These are phyloP conservation scores for Zygaena filipendulae DNA, from an alignment of 2,888 invertebrate genomes.

Conservation along the genomic window DNA sequence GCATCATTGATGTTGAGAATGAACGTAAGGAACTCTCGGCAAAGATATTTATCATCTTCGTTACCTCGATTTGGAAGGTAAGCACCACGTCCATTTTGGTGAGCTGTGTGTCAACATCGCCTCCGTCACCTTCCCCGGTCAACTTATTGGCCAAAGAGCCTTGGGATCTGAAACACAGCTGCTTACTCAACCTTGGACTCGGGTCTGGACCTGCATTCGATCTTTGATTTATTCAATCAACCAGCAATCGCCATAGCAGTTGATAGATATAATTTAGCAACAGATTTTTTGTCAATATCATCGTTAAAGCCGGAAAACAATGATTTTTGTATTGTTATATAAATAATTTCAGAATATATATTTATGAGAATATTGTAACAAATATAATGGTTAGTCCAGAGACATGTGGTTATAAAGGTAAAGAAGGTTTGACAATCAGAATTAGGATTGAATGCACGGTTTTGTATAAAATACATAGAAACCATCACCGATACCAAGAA, in stretches of 20 bases:
- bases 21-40: too few species aligned
- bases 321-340: slow-evolving; percentile 13
- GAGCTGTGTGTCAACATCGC: slow-evolving; percentile 94
- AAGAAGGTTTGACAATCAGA: too few species aligned
- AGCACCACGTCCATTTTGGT: slow-evolving; percentile 99
- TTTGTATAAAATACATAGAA: slow-evolving; percentile 41
- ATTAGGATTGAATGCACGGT: too few species aligned
- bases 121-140: slow-evolving; percentile 95
- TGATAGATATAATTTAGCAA: slow-evolving; percentile 6
- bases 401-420: too few species aligned
- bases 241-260: slow-evolving; percentile 22
- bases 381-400: too few species aligned
- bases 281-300: slow-evolving; percentile 9
- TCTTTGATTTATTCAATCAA: slow-evolving; percentile 38
- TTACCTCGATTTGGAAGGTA: slow-evolving; percentile 95
- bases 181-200: slow-evolving; percentile 71
- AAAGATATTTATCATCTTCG: too few species aligned
- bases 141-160: slow-evolving; percentile 89
- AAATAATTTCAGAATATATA: slow-evolving; percentile 27
- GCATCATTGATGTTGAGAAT: too few species aligned
- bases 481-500: slow-evolving; percentile 67
- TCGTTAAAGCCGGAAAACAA: slow-evolving; percentile 1
- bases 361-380: slow-evolving; percentile 31
- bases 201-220: slow-evolving; percentile 64
- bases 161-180: slow-evolving; percentile 83